Evolutionary conservation across 2,888 invertebrate genomes (phyloP).

Genomic region (Encarsia formosa): DNA sequence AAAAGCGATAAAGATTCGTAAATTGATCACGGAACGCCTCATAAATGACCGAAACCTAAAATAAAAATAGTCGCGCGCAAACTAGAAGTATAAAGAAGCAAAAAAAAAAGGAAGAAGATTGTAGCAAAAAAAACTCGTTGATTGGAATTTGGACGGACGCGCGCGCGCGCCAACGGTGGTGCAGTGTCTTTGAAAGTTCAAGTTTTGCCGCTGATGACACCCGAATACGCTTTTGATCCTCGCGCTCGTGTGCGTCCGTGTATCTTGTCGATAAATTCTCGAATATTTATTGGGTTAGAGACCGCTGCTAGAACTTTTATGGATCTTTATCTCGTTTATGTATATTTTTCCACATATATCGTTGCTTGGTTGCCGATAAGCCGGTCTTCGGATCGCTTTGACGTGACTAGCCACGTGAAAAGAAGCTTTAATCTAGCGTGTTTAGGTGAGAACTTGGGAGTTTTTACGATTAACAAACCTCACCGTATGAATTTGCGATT

Average conservation of each 20-base stretch:
- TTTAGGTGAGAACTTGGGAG: too few species aligned
- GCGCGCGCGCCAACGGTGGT: too few species aligned
- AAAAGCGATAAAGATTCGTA: conserved; percentile 20
- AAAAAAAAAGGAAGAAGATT: too few species aligned
- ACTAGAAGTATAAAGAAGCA: too few species aligned
- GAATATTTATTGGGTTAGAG: conserved; percentile 48
- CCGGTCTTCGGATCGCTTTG: conserved; percentile 9
- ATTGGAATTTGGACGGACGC: conserved; percentile 45
- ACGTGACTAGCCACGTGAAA: conserved; percentile 6
- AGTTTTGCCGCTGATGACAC: conserved; percentile 36
- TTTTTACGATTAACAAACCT: too few species aligned
- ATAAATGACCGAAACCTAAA: conserved; percentile 9
- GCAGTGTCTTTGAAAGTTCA: too few species aligned
- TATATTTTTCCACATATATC: background rate
- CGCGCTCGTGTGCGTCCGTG: conserved; percentile 34
- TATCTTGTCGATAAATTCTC: conserved; percentile 41
- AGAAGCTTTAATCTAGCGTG: too few species aligned
- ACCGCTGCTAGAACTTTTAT: conserved; percentile 5
- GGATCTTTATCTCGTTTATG: conserved; percentile 7
- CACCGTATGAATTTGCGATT: too few species aligned
- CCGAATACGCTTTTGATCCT: conserved; percentile 45
- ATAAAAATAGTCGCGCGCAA: too few species aligned
- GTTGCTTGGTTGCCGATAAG: background rate
- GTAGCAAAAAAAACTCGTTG: conserved; percentile 38
- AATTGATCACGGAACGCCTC: conserved; percentile 8